phyloP scores from a whole-genome alignment of 2,113 vertebrate species.

The Phrynosoma platyrhinos region DNA sequence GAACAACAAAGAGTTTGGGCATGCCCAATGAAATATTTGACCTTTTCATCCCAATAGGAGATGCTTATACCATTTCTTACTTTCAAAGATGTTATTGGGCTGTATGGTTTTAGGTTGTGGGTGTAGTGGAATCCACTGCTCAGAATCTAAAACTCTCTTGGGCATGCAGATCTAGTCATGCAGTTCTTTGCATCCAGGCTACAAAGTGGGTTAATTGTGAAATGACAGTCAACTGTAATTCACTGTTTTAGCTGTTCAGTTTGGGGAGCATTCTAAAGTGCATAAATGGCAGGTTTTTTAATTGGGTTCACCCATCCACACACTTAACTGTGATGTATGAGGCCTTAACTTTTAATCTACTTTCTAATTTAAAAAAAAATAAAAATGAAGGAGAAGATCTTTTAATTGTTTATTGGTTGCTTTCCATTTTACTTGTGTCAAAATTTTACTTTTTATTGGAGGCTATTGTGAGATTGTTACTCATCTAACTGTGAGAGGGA shows the following conservation, averaged over 20 bases:
- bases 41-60: background rate
- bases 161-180: constrained; percentile 6
- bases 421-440: constrained; percentile 17
- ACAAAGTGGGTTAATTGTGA: background rate
- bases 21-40: background rate
- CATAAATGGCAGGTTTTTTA: constrained; percentile 6
- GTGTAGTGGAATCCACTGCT: background rate
- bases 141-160: background rate
- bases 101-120: background rate
- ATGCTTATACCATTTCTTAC: background rate
- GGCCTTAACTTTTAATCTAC: constrained; percentile 21
- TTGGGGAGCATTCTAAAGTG: constrained; percentile 14
- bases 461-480: background rate
- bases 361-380: constrained; percentile 12
- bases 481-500: too few species aligned
- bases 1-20: background rate
- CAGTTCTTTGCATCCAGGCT: constrained; percentile 12
- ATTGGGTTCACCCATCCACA: constrained; percentile 40
- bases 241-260: background rate
- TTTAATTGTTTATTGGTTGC: constrained; percentile 18
- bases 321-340: background rate
- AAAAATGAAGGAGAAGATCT: background rate
- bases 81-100: background rate
- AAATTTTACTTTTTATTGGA: background rate
- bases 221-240: constrained; percentile 16